Percentiles rank a stretch among this genome's conserved stretches.
These are phyloP conservation scores for Laterallus jamaicensis DNA, from an alignment of 2,113 vertebrate species.

Conservation along the genomic window DNA sequence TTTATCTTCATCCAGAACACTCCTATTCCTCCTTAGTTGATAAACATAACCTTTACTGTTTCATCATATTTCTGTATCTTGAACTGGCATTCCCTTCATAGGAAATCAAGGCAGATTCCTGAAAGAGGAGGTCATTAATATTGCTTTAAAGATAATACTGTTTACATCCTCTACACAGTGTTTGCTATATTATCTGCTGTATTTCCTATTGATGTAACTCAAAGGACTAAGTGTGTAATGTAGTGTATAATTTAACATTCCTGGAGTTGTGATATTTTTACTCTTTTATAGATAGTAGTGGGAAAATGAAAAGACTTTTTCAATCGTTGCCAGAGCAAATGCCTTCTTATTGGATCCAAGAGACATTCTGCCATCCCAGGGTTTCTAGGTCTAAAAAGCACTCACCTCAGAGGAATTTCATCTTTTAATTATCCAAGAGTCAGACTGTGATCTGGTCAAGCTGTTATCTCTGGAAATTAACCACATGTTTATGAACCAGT, in stretches of 20 bases:
- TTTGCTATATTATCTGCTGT: not conserved
- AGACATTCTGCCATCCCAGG: not conserved
- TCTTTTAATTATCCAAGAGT: not conserved
- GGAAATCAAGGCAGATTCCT: not conserved
- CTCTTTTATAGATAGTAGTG: not conserved
- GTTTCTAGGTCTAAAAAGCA: not conserved
- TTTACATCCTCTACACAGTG: not conserved
- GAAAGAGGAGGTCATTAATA: not conserved
- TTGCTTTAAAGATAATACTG: not conserved
- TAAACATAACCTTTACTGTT: not conserved
- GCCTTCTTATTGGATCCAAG: not conserved
- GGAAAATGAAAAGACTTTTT: not conserved
- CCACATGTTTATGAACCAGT: not conserved
- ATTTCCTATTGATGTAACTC: not conserved
- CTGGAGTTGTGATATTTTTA: not conserved
- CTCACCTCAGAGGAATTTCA: not conserved
- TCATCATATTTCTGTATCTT: not conserved
- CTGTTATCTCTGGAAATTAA: not conserved
- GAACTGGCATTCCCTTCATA: not conserved
- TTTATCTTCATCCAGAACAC: not conserved
- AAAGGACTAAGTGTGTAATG: not conserved
- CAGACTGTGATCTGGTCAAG: not conserved
- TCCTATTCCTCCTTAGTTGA: not conserved
- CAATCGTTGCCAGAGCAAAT: not conserved
- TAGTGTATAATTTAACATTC: not conserved